These are phyloP conservation scores for Scopus umbretta DNA, from an alignment of 2,113 vertebrate species.

Conservation along the genomic window DNA sequence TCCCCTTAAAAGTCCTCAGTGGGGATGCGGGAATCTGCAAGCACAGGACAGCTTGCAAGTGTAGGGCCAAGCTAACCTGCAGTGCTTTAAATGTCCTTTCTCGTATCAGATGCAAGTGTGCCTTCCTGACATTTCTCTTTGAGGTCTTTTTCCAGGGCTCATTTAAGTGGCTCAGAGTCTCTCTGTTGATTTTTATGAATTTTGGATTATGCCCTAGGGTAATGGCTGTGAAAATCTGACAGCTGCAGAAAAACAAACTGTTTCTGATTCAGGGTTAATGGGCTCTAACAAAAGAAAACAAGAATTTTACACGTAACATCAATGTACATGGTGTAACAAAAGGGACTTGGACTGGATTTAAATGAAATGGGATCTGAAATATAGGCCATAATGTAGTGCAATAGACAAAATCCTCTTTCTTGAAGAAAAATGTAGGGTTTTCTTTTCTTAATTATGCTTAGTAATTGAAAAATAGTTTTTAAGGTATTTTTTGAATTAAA, in stretches of 20 bases:
- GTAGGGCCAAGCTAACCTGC: background rate
- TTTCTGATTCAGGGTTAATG: background rate
- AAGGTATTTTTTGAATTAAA: background rate
- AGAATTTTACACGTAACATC: background rate
- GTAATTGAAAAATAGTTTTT: background rate
- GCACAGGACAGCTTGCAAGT: background rate
- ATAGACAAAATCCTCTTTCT: background rate
- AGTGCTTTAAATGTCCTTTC: background rate
- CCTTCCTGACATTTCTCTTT: background rate
- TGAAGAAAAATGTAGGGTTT: background rate
- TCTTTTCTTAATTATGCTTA: background rate
- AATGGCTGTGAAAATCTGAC: background rate
- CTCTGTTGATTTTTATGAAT: background rate
- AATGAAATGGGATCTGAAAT: background rate
- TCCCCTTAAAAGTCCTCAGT: background rate
- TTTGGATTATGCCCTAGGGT: background rate
- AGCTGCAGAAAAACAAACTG: background rate
- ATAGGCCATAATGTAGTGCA: background rate
- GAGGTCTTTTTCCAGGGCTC: background rate
- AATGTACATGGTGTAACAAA: background rate
- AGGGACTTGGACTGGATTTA: background rate
- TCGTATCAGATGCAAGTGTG: fast-evolving
- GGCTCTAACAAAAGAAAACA: background rate
- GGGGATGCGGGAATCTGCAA: background rate
- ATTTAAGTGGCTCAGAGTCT: background rate